phyloP scores from a whole-genome alignment of 2,888 invertebrate genomes.

The Rhyacophila evoluta region DNA sequence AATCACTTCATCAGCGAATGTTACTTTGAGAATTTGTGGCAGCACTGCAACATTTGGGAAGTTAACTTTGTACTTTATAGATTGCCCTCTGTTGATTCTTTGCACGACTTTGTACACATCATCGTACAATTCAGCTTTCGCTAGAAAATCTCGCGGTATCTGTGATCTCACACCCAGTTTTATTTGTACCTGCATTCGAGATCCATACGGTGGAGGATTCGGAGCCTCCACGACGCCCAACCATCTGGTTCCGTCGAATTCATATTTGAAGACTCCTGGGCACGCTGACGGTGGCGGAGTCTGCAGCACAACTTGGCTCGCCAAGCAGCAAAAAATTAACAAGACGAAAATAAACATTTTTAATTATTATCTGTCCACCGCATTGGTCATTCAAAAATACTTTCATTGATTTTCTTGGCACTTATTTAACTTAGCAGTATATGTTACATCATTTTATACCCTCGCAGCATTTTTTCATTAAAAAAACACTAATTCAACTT shows the following conservation, averaged over 20 bases:
- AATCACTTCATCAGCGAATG: constrained; percentile 57
- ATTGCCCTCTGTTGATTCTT: constrained; percentile 56
- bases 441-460: too few species aligned
- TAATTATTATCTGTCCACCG: background rate
- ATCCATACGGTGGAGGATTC: constrained; percentile 48
- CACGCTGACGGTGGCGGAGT: constrained; percentile 46
- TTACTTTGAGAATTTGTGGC: constrained; percentile 57
- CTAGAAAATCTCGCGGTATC: constrained; percentile 56
- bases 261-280: constrained; percentile 48
- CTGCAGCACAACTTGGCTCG: background rate
- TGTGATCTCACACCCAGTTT: constrained; percentile 45
- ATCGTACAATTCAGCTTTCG: constrained; percentile 58
- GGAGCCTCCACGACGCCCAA: constrained; percentile 49
- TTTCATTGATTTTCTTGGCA: too few species aligned
- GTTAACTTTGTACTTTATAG: constrained; percentile 58
- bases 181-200: constrained; percentile 46
- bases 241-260: constrained; percentile 46
- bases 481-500: too few species aligned
- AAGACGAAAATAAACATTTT: constrained; percentile 23
- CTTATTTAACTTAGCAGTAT: too few species aligned
- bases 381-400: background rate
- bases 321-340: background rate
- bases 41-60: constrained; percentile 59
- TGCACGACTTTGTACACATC: constrained; percentile 57
- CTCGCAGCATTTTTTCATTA: too few species aligned